These are phyloP conservation scores for Erinaceus europaeus DNA, from an alignment of 2,113 vertebrate genomes.

Conservation along the genomic window DNA sequence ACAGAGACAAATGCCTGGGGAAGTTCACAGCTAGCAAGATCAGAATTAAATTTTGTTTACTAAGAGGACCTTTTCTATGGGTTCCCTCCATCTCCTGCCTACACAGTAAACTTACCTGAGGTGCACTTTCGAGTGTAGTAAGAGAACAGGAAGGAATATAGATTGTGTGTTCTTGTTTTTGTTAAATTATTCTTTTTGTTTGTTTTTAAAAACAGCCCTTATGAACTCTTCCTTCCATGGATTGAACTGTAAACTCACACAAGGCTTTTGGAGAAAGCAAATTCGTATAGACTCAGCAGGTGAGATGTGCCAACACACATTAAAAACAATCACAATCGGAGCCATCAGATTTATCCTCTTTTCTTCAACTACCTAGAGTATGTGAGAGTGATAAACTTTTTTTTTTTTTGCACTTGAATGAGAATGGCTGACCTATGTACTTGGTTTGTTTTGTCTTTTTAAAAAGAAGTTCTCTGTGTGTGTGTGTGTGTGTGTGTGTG, in stretches of 20 bases:
- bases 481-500: constrained; percentile 79
- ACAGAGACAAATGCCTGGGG: constrained; percentile 80
- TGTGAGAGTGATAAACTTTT: constrained; percentile 68
- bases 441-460: constrained; percentile 43
- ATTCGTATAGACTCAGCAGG: constrained; percentile 82
- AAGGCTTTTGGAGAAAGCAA: constrained; percentile 86
- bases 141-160: constrained; percentile 88
- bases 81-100: constrained; percentile 83
- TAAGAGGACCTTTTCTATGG: constrained; percentile 84
- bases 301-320: constrained; percentile 79
- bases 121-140: constrained; percentile 86
- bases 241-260: constrained; percentile 88
- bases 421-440: constrained; percentile 76
- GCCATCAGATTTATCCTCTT: constrained; percentile 74
- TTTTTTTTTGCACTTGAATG: constrained; percentile 82
- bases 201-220: constrained; percentile 89
- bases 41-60: constrained; percentile 83
- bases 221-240: constrained; percentile 87
- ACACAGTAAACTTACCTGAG: constrained; percentile 83
- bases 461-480: constrained; percentile 73
- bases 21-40: constrained; percentile 83
- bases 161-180: constrained; percentile 76
- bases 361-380: constrained; percentile 68
- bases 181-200: constrained; percentile 76
- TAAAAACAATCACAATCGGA: constrained; percentile 76